A percentile compares a stretch with the other conserved stretches of the same genome.
phyloP scores from a whole-genome alignment of 2,113 vertebrate genomes.

The Pteruthius melanotis region DNA sequence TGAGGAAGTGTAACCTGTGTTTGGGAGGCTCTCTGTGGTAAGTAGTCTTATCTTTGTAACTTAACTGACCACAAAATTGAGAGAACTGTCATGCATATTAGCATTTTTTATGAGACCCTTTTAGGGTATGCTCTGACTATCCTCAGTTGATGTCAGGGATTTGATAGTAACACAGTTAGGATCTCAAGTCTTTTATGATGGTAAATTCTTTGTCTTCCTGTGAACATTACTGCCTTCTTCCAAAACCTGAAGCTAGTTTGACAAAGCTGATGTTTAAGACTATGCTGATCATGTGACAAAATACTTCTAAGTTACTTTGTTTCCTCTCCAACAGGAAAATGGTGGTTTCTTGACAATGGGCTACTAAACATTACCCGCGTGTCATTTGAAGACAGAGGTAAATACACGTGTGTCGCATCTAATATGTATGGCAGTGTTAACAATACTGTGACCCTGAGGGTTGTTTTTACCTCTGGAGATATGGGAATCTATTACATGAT shows the following conservation, averaged over 20 bases:
- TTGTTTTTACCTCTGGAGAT: conserved; percentile 91
- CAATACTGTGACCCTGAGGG: conserved; percentile 91
- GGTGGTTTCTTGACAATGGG: conserved; percentile 83
- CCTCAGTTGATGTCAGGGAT: neutral
- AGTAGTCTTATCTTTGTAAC: neutral
- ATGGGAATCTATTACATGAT: conserved; percentile 99
- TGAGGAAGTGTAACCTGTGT: neutral
- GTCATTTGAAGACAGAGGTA: conserved; percentile 90
- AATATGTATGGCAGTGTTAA: conserved; percentile 84
- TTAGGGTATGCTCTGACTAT: neutral
- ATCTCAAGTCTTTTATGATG: neutral
- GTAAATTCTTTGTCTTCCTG: neutral
- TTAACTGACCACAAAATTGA: neutral
- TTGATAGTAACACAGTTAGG: neutral
- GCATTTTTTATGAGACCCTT: neutral
- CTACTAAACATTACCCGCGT: conserved; percentile 92
- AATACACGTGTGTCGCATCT: conserved; percentile 91
- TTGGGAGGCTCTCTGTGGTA: neutral
- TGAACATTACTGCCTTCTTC: neutral
- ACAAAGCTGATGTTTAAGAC: neutral
- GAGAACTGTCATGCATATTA: neutral
- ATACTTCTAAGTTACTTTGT: conserved; percentile 5
- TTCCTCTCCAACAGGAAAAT: conserved; percentile 78
- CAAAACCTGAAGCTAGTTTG: neutral
- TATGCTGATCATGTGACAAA: neutral